Evolutionary conservation across 2,113 vertebrate genomes (phyloP), one percentile per base, ranked within the genome.

Genomic region (Gavialis gangeticus): DNA sequence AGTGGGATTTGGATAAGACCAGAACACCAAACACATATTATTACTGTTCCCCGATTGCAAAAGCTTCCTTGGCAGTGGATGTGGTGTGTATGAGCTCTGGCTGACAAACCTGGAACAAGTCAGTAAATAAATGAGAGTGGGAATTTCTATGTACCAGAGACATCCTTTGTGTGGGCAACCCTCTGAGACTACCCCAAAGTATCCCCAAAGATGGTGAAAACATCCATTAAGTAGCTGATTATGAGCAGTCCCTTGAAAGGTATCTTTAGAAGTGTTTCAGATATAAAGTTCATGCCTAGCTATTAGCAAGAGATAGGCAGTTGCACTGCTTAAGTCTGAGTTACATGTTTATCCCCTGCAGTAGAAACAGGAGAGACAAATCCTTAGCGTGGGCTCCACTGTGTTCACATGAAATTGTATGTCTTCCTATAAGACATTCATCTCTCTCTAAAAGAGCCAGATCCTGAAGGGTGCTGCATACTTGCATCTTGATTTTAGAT

Each of bases 21-120:
- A 28, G 4, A 30, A 17, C 37, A 14, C 28, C 56, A 17, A 15
- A 4, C 30, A 2, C 12, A 73, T 25, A 24, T 73, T 1, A 1
- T 12, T 7, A 6, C 57, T 78, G 46, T 12, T 19, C 28, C 27
- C 4, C 5, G 19, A 12, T 15, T 77, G 66, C 5, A 14, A 66
- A 34, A 69, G 75, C 5, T 28, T 5, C 58, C 54, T 34, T 30
- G 86, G 73, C 10, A 22, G 21, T 5, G 18, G 64, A 56, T 4
- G 10, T 0, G 0, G 1, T 0, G 0, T 9, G 17, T 71, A 27
- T 25, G 24, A 58, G 37, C 24, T 63, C 81, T 22, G 57, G 56
- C n/a, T 78, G 76, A 28, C 57, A 78, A 59, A 71, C 19, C 67
- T 13, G 67, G 37, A 71, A 30, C 76, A 25, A 24, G 58, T 59